Evolutionary conservation across 1,140 invertebrate species (phyloP).

Genomic region (Microplitis mediator): DNA sequence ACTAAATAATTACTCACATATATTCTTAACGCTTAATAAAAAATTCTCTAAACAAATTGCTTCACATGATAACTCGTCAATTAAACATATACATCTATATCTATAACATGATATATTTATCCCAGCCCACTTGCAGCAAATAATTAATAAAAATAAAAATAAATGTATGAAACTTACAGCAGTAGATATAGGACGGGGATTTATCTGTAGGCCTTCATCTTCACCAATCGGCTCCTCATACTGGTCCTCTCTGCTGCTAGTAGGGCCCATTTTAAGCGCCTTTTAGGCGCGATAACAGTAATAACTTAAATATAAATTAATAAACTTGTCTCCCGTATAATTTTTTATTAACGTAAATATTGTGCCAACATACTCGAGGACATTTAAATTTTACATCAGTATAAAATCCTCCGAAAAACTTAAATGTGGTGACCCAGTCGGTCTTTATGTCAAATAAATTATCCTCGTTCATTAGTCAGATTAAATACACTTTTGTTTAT

Average conservation of each 20-base stretch:
- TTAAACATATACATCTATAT: background rate
- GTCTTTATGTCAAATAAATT: background rate
- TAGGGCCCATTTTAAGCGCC: conserved; percentile 54
- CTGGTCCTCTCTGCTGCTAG: conserved; percentile 56
- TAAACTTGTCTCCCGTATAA: too few relatives aligned
- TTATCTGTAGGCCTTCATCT: conserved; percentile 56
- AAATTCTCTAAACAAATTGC: too few relatives aligned
- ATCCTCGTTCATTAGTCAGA: background rate
- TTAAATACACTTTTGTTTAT: background rate
- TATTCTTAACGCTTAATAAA: too few relatives aligned
- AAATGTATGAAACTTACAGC: conserved; percentile 44
- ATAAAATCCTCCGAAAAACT: too few relatives aligned
- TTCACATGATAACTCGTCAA: background rate
- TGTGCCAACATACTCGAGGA: too few relatives aligned
- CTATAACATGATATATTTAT: background rate
- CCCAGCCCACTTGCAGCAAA: background rate
- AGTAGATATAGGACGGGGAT: conserved; percentile 41
- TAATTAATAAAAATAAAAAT: background rate
- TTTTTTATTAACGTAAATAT: too few relatives aligned
- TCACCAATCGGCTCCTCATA: conserved; percentile 54
- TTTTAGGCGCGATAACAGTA: conserved; percentile 26
- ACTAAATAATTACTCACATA: too few relatives aligned
- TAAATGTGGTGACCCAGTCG: background rate
- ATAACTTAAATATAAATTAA: too few relatives aligned
- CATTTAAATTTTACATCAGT: too few relatives aligned